Evolutionary conservation across 1,140 invertebrate species (phyloP), one percentile per base, ranked within the genome.

Genomic region (Zaprionus inermis): DNA sequence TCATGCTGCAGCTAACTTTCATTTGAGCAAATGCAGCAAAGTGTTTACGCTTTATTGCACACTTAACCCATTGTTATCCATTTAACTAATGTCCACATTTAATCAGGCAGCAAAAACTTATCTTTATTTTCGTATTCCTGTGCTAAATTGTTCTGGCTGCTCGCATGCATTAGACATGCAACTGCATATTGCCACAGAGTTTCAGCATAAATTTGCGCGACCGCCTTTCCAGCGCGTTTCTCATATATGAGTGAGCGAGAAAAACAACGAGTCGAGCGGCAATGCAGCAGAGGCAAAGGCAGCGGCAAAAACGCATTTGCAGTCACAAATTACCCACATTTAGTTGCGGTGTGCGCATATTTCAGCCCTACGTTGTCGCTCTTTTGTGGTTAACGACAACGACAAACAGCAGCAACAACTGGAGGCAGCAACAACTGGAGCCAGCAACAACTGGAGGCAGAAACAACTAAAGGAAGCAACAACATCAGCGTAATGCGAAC

Each of bases 251-350:
- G n/a, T 20, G 12, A n/a, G 20, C 6, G 6, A 4, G 7, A 16
- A 57, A 49, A 36, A 24, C 24, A 30, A 32, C 16, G 69, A 60
- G 58, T 81, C 49, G 54, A 74, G 79, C 66, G 49, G 59, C 72
- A 69, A 36, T 68, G 52, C 69, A 65, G 68, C 66, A 57, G 28
- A 49, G 60, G 60, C 14, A 41, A 41, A 41, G 9, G 14, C 38
- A 65, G 22, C 32, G 64, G n/a, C 38, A 41, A 58, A 58, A 59
- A 51, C 56, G 46, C 63, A 82, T 88, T 77, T 69, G 58, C 49
- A 88, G 76, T 72, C 83, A 72, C 83, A 86, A 86, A 86, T 88
- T 89, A 79, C 82, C 82, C 69, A 79, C 82, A 85, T 81, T 86
- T 85, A 80, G 72, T 77, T 79, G 79, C 76, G 70, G 83, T 51